phyloP scores from a whole-genome alignment of 2,797 vertebrate genomes.

The Clarias fuscus region DNA sequence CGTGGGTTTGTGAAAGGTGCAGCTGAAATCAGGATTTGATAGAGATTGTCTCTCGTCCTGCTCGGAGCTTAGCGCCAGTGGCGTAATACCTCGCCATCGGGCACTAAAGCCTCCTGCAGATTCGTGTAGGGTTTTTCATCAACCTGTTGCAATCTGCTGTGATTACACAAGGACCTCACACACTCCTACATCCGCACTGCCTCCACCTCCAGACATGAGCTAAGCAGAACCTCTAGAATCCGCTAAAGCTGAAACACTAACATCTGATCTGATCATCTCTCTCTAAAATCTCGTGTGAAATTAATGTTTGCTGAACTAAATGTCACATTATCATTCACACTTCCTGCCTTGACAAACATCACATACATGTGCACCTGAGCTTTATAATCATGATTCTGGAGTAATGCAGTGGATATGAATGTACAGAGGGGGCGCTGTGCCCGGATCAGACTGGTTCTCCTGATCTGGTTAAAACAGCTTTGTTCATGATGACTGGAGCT shows the following conservation, averaged over 20 bases:
- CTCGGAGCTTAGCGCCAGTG: not conserved
- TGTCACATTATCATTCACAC: no score
- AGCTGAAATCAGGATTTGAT: slow-evolving; percentile 30
- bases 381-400: no score
- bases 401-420: no score
- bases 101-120: not conserved
- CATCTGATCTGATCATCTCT: no score
- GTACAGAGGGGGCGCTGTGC: no score
- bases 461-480: not conserved
- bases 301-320: no score
- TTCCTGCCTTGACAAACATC: no score
- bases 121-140: not conserved
- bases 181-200: not conserved
- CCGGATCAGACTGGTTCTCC: no score
- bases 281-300: no score
- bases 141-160: not conserved
- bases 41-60: not conserved
- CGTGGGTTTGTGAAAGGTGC: slow-evolving; percentile 38
- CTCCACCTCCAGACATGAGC: not conserved
- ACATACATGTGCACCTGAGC: no score
- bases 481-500: not conserved
- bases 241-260: not conserved
- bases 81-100: not conserved
- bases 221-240: not conserved
- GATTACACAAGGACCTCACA: not conserved